Evolutionary conservation across 2,888 invertebrate genomes (phyloP), one percentile per base, ranked within the genome.

Genomic region (Onthophagus sagittarius): DNA sequence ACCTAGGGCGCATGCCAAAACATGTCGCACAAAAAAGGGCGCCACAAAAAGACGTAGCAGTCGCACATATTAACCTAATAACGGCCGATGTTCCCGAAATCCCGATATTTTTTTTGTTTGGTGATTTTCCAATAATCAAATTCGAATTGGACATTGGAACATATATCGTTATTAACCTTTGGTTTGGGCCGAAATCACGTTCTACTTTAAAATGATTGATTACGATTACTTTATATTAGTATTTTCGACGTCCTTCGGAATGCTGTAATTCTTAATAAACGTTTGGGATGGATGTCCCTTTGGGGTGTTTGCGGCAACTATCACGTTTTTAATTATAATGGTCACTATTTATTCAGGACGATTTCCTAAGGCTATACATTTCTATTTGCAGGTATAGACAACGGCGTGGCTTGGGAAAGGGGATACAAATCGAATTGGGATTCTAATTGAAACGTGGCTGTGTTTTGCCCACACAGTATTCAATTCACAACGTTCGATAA

Each of bases 71-170:
- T 67, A 67, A 67, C 15, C 15, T 15, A 67, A 67, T 67, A 67
- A 15, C 13, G 6, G 23, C 67, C n/a, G 6, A n/a, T 15, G 23
- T 65, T 31, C 5, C 11, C 14, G 5, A n/a, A 64, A 9, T 64
- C 15, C 14, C 15, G 11, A 6, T 67, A 2, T 23, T 23, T 67
- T 67, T 67, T 67, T 67, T n/a, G 32, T 67, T 67, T 67, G 1
- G 32, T 67, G 67, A 67, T 15, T 67, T 67, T 14, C 67, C 67
- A 32, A 67, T 67, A 67, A 67, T 67, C 67, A 67, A 67, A 67
- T 67, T 53, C 39, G 11, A 11, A 53, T 53, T 4, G 39, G 39
- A 7, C n/a, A 11, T 7, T 7, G 7, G 7, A 11, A 9, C 39
- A 53, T 11, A 4, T 11, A 53, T 53, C 39, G 39, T 53, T 23